Evolutionary conservation across 92 coral and sea anemone species (phyloP), one percentile per base, ranked within the genome.

Genomic region (Zoanthus solanderi): DNA sequence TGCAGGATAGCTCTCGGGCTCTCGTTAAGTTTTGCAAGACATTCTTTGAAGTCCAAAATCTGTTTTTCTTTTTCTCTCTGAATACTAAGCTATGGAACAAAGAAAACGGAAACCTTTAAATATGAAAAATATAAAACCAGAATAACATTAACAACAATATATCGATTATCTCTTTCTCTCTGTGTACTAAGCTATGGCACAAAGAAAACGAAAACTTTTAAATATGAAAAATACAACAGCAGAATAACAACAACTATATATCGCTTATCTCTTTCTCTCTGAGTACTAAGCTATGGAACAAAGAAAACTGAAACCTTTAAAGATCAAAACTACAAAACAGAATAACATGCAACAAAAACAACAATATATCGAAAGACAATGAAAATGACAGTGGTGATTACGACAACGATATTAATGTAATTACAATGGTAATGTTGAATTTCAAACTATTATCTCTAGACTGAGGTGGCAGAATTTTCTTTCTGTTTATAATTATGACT

Each of bases 41-140:
- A 76, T 78, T 95, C 98, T 81, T 82, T 91, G 86, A 91, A 95
- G 83, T 95, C 98, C 66, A 91, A 94, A 28, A 90, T 87, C 76
- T 93, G 94, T 67, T 93, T 71, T 53, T 91, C 89, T 72, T 84
- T 92, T 54, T 95, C 98, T 66, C 90, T 93, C 28, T 81, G 85
- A 46, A 75, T 81, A 66, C 37, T 81, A 23, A 66, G 76, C 85
- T 81, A 61, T 16, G 23, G 61, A 23, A 50, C 75, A 81, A 81
- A 77, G 6, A 14, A 63, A 63, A 17, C 6, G 2, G 2, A 60
- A 60, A 17, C 28, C 28, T 17, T 0, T 7, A 58, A 28, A 77
- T 77, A 31, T 60, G 48, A 58, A 28, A 65, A 61, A 45, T 6
- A 32, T 5, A 66, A 42, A 9, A 11, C 13, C 44, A 1, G 10